Evolutionary conservation across 2,797 vertebrate species (phyloP), one percentile per base, ranked within the genome.

Genomic region (Mastacembelus armatus): DNA sequence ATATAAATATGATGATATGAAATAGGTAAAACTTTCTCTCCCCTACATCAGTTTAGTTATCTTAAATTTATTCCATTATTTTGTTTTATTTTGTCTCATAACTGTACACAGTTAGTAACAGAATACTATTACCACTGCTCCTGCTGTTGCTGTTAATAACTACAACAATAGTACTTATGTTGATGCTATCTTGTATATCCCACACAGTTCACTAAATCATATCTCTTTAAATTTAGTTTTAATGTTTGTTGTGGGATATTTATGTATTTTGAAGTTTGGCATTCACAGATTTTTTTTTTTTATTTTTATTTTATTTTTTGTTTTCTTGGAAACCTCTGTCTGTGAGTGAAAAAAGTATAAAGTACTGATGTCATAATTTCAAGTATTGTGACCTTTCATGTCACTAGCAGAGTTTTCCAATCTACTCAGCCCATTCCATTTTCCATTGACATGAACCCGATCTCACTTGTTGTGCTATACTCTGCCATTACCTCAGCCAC

Each of bases 401-500:
- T 26, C 7, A 65, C 45, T 36, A 27, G 5, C 22, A 38, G 40
- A 32, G 3, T 64, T 73, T 71, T 74, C 35, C 65, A 56, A n/a
- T 66, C 66, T 79, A 55, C 59, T 33, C 16, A 60, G 24, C 12
- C 24, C 18, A 14, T 77, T 57, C 63, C 67, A 49, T 60, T 54
- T 24, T n/a, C n/a, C n/a, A n/a, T n/a, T n/a, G n/a, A 63, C 15
- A 73, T 64, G 21, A 68, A 38, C 45, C 22, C 12, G 6, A 18
- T 68, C 27, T 33, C 19, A 66, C 26, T 36, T 54, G 61, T 63
- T 63, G 55, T 62, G n/a, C 27, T 22, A 29, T 44, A 40, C 50
- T 68, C 54, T 83, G 65, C 73, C 83, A 89, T 83, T 87, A 78
- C 81, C 64, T 89, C 80, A 83, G 50, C 47, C 45, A 52, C 50